Conservation (phyloP, 2,797 vertebrate genomes). For the Notoglanidium macrostoma region DNA sequence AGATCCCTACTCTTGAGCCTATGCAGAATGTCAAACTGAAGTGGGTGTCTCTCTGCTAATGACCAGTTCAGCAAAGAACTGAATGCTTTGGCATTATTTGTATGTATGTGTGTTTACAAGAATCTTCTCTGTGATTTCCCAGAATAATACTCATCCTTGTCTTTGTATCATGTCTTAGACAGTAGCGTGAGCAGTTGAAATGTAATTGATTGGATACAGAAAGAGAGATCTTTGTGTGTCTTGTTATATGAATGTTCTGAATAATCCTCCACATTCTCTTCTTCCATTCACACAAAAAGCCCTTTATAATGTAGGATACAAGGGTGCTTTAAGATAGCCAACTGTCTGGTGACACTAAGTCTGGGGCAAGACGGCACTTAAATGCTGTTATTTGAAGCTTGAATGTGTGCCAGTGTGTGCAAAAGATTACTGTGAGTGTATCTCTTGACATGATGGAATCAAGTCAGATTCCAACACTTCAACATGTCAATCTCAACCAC, state of each 20-base stretch:
- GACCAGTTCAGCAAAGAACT: background rate
- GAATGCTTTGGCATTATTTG: background rate
- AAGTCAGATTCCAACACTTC: background rate
- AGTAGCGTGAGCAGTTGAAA: constrained; percentile 36
- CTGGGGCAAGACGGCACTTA: constrained; percentile 28
- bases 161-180: constrained; percentile 14
- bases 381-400: constrained; percentile 22
- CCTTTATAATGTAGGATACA: constrained; percentile 41
- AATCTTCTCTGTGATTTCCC: background rate
- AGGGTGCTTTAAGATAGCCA: constrained; percentile 10
- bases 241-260: constrained; percentile 32
- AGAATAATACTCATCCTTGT: constrained; percentile 27
- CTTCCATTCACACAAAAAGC: constrained; percentile 45
- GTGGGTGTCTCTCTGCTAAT: background rate
- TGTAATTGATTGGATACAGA: constrained; percentile 29
- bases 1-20: background rate
- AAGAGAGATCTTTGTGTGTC: constrained; percentile 42
- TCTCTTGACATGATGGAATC: constrained; percentile 11
- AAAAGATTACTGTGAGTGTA: background rate
- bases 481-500: constrained; percentile 1
- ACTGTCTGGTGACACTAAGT: constrained; percentile 31
- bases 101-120: constrained; percentile 5
- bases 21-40: background rate
- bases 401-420: constrained; percentile 11
- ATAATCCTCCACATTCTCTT: constrained; percentile 38